Percentiles rank a stretch among this genome's conserved stretches.
Evolutionary conservation across 2,113 vertebrate genomes (phyloP).

Genomic region (Lepisosteus oculatus): DNA sequence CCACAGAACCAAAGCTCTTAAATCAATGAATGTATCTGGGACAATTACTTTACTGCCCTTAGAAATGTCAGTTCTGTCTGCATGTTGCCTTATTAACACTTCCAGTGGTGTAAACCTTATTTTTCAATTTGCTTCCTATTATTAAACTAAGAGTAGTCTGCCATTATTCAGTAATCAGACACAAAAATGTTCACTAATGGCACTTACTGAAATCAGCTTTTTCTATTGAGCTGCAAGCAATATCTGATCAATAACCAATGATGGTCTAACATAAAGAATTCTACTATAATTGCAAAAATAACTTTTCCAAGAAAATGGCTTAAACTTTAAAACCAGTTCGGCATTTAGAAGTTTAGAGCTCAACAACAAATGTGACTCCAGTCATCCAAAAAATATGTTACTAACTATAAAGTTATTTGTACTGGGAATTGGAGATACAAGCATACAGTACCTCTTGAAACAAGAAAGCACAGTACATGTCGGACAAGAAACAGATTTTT

Average conservation of each 20-base stretch:
- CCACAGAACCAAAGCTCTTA: conserved; percentile 2
- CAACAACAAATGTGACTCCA: too few relatives aligned
- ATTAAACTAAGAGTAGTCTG: conserved; percentile 9
- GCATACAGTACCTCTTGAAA: too few relatives aligned
- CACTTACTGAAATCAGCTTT: conserved; percentile 13
- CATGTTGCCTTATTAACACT: neutral
- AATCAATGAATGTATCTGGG: conserved; percentile 11
- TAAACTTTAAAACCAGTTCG: neutral
- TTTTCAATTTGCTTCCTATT: conserved; percentile 20
- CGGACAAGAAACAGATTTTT: too few relatives aligned
- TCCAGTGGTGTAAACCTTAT: neutral
- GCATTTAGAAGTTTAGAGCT: too few relatives aligned
- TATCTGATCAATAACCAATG: neutral
- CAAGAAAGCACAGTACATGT: too few relatives aligned
- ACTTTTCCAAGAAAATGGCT: neutral
- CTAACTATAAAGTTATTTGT: too few relatives aligned
- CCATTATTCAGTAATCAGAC: neutral
- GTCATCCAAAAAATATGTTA: too few relatives aligned
- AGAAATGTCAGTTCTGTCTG: neutral
- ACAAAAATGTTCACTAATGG: conserved; percentile 7
- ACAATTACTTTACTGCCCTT: neutral
- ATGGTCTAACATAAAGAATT: neutral
- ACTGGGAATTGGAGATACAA: too few relatives aligned
- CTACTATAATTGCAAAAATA: neutral
- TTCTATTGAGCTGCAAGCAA: neutral